Conservation (phyloP, 2,797 vertebrate species). For the Hemibagrus guttatus region DNA sequence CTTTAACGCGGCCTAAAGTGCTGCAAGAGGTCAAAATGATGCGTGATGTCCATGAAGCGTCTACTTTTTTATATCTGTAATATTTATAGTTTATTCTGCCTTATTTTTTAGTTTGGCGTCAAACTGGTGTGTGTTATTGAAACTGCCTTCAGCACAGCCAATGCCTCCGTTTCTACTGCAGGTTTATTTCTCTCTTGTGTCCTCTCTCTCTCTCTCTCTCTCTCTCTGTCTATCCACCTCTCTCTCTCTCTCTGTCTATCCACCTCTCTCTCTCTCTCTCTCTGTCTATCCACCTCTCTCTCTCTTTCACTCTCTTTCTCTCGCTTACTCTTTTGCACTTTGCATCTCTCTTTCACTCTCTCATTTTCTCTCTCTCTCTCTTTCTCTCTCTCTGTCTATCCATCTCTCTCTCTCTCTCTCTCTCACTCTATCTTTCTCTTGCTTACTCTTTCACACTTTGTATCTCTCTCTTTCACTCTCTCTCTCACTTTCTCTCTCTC, state of each 20-base stretch:
- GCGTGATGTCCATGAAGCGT: not conserved
- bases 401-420: no score
- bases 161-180: not conserved
- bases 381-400: no score
- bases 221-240: not conserved
- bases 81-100: not conserved
- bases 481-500: no score
- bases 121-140: not conserved
- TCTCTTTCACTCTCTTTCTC: not conserved
- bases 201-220: not conserved
- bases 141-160: not conserved
- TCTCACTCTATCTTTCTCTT: no score
- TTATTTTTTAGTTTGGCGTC: not conserved
- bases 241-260: not conserved
- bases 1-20: not conserved
- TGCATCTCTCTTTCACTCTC: no score
- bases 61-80: not conserved
- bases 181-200: no score
- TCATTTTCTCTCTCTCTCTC: no score
- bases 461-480: no score
- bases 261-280: no score
- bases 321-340: not conserved
- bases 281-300: not conserved
- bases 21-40: not conserved
- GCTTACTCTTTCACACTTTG: no score